These are phyloP conservation scores for Chaetops frenatus DNA, from an alignment of 2,113 vertebrate genomes.

Conservation along the genomic window DNA sequence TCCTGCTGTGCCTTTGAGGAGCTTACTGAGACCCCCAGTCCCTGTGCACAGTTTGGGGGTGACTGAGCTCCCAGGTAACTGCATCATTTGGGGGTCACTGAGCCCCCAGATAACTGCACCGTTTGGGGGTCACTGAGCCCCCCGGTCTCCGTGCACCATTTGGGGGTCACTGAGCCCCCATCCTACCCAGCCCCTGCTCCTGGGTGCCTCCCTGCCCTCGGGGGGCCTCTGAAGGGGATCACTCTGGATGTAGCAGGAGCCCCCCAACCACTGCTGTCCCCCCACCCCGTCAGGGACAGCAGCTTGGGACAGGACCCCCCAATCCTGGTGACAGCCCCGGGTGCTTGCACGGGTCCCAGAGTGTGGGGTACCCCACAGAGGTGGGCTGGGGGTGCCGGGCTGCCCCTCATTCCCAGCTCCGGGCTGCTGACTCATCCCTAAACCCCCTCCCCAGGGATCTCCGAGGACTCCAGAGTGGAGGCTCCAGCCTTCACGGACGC, in stretches of 20 bases:
- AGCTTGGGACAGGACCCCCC: too few species aligned
- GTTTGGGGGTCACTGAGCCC: too few species aligned
- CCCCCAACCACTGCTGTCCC: background rate
- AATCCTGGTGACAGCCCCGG: accelerated
- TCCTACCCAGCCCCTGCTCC: too few species aligned
- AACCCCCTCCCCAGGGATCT: constrained; percentile 74
- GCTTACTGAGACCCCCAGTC: too few species aligned
- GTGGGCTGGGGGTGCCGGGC: background rate
- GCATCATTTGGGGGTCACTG: too few species aligned
- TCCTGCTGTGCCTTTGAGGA: background rate
- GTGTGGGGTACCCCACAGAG: accelerated
- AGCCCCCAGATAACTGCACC: too few species aligned
- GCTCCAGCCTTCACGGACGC: constrained; percentile 88
- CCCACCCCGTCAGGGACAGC: background rate
- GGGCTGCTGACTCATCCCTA: background rate
- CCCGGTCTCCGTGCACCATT: accelerated
- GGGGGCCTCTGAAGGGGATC: background rate
- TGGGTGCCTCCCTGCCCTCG: background rate
- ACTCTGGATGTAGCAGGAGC: background rate
- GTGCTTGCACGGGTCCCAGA: accelerated
- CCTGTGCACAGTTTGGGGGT: accelerated
- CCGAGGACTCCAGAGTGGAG: constrained; percentile 84
- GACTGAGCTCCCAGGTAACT: background rate
- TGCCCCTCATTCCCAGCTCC: accelerated
- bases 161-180: background rate